phyloP scores from a whole-genome alignment of 2,888 invertebrate species.

The Ommatoiulus sabulosus region DNA sequence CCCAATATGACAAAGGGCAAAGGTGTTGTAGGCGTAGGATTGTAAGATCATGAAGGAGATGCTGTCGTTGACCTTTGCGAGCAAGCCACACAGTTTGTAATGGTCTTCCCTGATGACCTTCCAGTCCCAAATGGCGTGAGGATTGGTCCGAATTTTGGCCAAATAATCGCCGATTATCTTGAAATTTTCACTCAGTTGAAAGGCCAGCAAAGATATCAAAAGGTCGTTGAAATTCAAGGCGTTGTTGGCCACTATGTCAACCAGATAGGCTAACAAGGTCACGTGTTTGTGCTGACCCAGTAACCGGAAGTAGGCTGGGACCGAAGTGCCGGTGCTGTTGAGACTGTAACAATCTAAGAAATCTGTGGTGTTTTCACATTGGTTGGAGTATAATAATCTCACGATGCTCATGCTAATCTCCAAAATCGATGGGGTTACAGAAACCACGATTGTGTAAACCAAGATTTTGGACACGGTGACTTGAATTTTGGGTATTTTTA shows the following conservation, averaged over 20 bases:
- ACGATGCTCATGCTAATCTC: background rate
- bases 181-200: constrained; percentile 43
- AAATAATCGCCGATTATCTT: background rate
- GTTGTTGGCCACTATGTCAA: constrained; percentile 15
- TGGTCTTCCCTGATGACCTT: constrained; percentile 25
- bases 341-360: background rate
- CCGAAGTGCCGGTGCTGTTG: background rate
- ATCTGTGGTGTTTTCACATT: constrained; percentile 17
- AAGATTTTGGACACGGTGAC: background rate
- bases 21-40: constrained; percentile 1
- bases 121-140: background rate
- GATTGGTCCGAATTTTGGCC: background rate
- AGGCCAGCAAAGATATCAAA: background rate
- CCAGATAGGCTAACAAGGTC: background rate
- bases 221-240: constrained; percentile 53
- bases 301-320: background rate
- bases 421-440: background rate
- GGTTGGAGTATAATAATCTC: background rate
- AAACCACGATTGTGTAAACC: background rate
- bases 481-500: background rate
- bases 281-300: background rate
- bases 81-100: constrained; percentile 29
- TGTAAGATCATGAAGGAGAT: constrained; percentile 8
- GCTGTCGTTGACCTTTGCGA: background rate
- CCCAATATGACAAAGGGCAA: constrained; percentile 27